Percentiles rank a stretch among this genome's conserved stretches.
phyloP scores from a whole-genome alignment of 2,797 vertebrate genomes.

The Trematomus bernacchii region DNA sequence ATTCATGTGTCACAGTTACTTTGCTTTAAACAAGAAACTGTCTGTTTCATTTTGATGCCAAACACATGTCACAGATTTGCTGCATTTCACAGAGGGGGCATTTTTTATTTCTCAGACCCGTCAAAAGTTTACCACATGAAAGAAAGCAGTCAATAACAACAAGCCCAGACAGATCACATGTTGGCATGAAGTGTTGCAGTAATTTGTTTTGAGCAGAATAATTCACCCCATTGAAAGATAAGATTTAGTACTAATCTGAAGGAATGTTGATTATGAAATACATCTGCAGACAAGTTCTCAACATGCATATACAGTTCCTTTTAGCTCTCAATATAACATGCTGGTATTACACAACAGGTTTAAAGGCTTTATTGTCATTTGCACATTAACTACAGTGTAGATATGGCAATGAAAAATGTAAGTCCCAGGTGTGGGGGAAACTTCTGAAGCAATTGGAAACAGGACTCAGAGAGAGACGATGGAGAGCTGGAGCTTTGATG shows the following conservation, averaged over 20 bases:
- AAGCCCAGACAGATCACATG: slow-evolving; percentile 12
- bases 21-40: neutral
- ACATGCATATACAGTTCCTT: neutral
- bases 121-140: slow-evolving; percentile 2
- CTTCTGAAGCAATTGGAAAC: too few species aligned
- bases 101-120: neutral
- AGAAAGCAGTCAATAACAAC: neutral
- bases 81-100: neutral
- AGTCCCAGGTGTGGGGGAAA: too few species aligned
- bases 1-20: too few species aligned
- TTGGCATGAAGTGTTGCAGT: neutral
- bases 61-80: neutral
- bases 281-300: slow-evolving; percentile 3
- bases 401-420: too few species aligned
- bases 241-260: slow-evolving; percentile 7
- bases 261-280: slow-evolving; percentile 27
- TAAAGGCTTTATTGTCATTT: too few species aligned
- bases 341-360: neutral
- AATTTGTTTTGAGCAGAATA: slow-evolving; percentile 1
- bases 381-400: too few species aligned
- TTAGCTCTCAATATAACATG: neutral
- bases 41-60: neutral
- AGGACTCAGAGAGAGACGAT: too few species aligned
- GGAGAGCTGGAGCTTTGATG: too few species aligned
- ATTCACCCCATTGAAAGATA: neutral